A percentile compares a stretch with the other conserved stretches of the same genome.
Conservation (phyloP, 2,888 invertebrate species). For the Tipula vernalis region DNA sequence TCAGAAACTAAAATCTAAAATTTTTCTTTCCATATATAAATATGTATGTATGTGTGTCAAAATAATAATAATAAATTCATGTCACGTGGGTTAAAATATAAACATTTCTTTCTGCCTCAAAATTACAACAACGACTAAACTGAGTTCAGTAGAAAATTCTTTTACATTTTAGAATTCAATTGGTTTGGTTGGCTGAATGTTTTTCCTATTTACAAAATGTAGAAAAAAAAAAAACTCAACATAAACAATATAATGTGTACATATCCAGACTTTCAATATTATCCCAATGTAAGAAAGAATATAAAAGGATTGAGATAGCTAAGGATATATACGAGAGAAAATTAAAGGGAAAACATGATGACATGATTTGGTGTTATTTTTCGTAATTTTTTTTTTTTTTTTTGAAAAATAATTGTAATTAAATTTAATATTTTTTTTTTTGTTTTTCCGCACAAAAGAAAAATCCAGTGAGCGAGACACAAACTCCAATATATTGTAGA, state of each 20-base stretch:
- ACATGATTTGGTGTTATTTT: background rate
- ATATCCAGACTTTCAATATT: background rate
- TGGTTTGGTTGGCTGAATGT: background rate
- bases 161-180: background rate
- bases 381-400: background rate
- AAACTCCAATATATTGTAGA: background rate
- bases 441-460: background rate
- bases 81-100: background rate
- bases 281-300: background rate
- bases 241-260: background rate
- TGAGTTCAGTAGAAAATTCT: background rate
- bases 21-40: background rate
- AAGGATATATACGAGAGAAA: background rate
- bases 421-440: background rate
- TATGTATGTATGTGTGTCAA: background rate
- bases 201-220: background rate
- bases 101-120: background rate
- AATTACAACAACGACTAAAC: background rate
- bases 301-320: background rate
- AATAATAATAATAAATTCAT: slow-evolving; percentile 4
- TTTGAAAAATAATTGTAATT: background rate
- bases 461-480: background rate
- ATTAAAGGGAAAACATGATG: background rate
- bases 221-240: background rate
- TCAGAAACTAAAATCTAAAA: background rate